Conservation (phyloP, 2,113 vertebrate genomes). For the Alces alces region DNA sequence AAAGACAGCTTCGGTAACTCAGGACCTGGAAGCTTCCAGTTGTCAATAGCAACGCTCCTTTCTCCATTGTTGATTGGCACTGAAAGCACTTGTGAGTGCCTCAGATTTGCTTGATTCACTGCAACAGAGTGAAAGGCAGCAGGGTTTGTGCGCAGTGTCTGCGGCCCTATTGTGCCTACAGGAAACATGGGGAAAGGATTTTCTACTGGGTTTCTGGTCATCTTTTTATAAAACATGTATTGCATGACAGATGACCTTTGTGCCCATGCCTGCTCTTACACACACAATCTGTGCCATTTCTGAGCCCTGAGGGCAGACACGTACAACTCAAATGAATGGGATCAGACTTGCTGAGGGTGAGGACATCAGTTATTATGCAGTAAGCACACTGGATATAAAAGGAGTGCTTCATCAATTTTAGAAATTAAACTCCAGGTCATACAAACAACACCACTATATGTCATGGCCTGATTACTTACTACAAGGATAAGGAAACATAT, state of each 20-base stretch:
- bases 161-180: background rate
- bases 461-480: background rate
- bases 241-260: background rate
- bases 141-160: background rate
- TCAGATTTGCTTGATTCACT: background rate
- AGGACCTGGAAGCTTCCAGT: background rate
- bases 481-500: background rate
- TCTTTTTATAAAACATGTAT: background rate
- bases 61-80: background rate
- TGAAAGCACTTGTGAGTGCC: background rate
- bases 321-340: background rate
- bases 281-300: background rate
- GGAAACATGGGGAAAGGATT: background rate
- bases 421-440: background rate
- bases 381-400: background rate
- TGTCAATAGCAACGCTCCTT: background rate
- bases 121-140: background rate
- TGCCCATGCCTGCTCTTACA: background rate
- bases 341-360: background rate
- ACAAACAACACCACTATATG: background rate
- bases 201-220: background rate
- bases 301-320: background rate
- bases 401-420: conserved; percentile 19
- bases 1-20: background rate
- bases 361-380: background rate